Evolutionary conservation across 2,888 invertebrate genomes (phyloP).

Genomic region (Capitulum mitella): DNA sequence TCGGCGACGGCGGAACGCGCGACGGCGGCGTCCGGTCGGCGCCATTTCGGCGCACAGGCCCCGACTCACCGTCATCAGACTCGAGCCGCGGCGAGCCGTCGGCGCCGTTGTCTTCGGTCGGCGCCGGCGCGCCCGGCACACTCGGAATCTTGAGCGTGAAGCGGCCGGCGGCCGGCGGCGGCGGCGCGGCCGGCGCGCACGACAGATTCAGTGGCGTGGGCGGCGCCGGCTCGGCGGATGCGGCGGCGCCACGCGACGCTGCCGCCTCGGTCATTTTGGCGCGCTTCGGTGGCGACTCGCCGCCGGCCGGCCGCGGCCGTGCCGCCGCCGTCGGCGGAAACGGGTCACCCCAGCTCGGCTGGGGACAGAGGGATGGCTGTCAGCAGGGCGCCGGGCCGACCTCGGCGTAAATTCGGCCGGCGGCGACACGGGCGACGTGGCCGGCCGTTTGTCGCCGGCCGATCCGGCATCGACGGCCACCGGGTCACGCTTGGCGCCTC

Average conservation of each 20-base stretch:
- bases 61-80: background rate
- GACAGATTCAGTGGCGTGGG: background rate
- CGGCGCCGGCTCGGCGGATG: background rate
- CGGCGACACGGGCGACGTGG: too few relatives aligned
- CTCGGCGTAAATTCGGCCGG: too few relatives aligned
- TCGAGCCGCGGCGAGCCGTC: conserved; percentile 1
- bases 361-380: background rate
- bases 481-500: too few relatives aligned
- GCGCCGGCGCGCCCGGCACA: background rate
- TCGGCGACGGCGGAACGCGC: too few relatives aligned
- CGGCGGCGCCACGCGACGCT: background rate
- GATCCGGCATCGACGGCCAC: too few relatives aligned
- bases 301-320: background rate
- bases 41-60: background rate
- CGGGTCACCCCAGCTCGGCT: background rate
- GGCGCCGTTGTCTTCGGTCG: background rate
- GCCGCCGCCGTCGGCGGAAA: background rate
- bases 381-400: too few relatives aligned
- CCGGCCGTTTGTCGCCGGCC: too few relatives aligned
- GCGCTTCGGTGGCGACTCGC: background rate
- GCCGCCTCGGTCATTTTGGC: background rate
- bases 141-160: conserved; percentile 8
- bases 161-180: background rate
- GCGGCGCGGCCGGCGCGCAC: background rate
- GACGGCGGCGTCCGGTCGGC: background rate